Evolutionary conservation across 2,797 vertebrate species (phyloP).

Genomic region (Myotis myotis): DNA sequence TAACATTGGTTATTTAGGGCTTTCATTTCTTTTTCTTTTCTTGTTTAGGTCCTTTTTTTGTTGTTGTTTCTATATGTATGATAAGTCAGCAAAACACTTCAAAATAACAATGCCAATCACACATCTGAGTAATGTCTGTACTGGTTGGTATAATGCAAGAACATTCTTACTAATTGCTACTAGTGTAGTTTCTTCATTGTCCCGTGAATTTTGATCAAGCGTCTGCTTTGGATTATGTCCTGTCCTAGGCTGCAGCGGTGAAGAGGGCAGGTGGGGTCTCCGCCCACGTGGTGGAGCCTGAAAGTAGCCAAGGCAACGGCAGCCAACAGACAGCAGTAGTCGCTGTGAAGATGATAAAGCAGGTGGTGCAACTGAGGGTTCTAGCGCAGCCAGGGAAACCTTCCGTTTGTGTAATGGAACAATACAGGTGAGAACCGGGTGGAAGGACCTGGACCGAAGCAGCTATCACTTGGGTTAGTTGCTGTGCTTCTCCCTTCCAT

Average conservation of each 20-base stretch:
- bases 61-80: background rate
- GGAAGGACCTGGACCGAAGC: background rate
- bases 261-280: background rate
- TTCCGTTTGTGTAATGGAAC: background rate
- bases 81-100: background rate
- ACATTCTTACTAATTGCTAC: background rate
- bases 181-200: background rate
- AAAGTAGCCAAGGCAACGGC: background rate
- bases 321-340: rapidly evolving
- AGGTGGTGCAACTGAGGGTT: rapidly evolving
- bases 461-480: background rate
- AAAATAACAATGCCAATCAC: background rate
- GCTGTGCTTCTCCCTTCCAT: background rate
- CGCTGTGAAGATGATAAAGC: background rate
- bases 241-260: background rate
- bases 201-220: background rate
- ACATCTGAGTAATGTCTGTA: background rate
- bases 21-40: background rate
- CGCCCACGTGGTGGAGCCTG: background rate
- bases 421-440: no score
- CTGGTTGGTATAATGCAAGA: background rate
- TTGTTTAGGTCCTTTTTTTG: background rate
- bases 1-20: background rate
- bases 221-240: background rate
- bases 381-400: background rate